phyloP scores from a whole-genome alignment of 2,888 invertebrate genomes.

The Cheilosia scutellata region DNA sequence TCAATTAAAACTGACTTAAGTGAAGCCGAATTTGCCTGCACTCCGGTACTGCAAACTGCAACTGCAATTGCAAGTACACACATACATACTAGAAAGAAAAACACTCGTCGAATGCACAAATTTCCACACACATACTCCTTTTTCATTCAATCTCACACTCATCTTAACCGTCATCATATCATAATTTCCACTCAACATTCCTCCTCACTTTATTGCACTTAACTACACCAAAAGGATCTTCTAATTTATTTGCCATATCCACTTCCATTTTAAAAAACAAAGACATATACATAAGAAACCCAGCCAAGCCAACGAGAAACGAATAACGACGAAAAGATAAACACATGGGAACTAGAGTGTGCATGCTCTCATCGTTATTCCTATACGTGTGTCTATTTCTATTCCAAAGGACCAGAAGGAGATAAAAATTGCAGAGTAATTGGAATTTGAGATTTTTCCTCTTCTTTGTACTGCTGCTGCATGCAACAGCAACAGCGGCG shows the following conservation, averaged over 20 bases:
- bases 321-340: slow-evolving; percentile 51
- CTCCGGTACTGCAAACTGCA: too few species aligned
- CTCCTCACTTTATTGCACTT: slow-evolving; percentile 54
- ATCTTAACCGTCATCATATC: slow-evolving; percentile 47
- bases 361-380: neutral
- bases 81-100: neutral
- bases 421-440: slow-evolving; percentile 50
- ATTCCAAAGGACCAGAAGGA: slow-evolving; percentile 15
- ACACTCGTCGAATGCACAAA: too few species aligned
- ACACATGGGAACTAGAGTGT: slow-evolving; percentile 28
- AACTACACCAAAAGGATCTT: slow-evolving; percentile 61
- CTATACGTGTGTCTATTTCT: neutral
- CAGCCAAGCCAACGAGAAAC: neutral
- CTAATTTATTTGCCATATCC: slow-evolving; percentile 69
- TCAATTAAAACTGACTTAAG: slow-evolving; percentile 34
- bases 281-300: slow-evolving; percentile 10
- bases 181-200: slow-evolving; percentile 45
- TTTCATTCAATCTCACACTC: slow-evolving; percentile 50
- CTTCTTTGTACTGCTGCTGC: slow-evolving; percentile 74
- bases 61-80: too few species aligned
- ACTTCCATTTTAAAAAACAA: slow-evolving; percentile 39
- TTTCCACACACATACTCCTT: too few species aligned
- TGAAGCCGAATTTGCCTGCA: slow-evolving; percentile 7
- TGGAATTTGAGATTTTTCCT: slow-evolving; percentile 55
- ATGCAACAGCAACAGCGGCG: slow-evolving; percentile 11